Conservation (phyloP, 2,888 invertebrate species). For the Leistus spinibarbis region DNA sequence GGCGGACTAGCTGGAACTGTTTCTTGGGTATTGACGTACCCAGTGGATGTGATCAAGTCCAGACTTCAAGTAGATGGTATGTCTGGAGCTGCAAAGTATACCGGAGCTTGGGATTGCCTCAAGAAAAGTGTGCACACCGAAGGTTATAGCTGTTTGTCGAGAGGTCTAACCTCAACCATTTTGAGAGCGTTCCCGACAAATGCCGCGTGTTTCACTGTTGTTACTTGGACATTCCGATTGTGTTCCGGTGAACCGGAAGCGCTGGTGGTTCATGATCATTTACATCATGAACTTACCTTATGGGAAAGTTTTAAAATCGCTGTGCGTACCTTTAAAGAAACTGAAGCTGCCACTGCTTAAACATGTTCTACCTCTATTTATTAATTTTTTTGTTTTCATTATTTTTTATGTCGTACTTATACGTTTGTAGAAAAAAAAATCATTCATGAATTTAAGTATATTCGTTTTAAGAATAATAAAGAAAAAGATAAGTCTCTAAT, state of each 20-base stretch:
- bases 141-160: constrained; percentile 73
- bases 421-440: not conserved
- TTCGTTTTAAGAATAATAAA: not conserved
- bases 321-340: constrained; percentile 30
- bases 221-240: constrained; percentile 74
- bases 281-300: constrained; percentile 7
- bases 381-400: constrained; percentile 4
- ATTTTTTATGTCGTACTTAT: not conserved
- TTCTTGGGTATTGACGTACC: constrained; percentile 88
- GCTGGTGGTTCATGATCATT: constrained; percentile 10
- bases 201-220: constrained; percentile 89
- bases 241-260: constrained; percentile 36
- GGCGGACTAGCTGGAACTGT: constrained; percentile 86
- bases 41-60: constrained; percentile 89
- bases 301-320: constrained; percentile 31
- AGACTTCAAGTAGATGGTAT: constrained; percentile 78
- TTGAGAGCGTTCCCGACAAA: constrained; percentile 91
- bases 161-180: constrained; percentile 79
- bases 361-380: constrained; percentile 28
- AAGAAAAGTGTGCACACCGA: constrained; percentile 70
- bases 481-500: not conserved
- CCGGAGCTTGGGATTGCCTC: constrained; percentile 76
- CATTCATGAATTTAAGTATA: not conserved
- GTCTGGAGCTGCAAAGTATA: constrained; percentile 62
- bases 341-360: constrained; percentile 35